Percentiles rank a stretch among this genome's conserved stretches.
These are phyloP conservation scores for Alectura lathami DNA, from an alignment of 2,113 vertebrate species.

Conservation along the genomic window DNA sequence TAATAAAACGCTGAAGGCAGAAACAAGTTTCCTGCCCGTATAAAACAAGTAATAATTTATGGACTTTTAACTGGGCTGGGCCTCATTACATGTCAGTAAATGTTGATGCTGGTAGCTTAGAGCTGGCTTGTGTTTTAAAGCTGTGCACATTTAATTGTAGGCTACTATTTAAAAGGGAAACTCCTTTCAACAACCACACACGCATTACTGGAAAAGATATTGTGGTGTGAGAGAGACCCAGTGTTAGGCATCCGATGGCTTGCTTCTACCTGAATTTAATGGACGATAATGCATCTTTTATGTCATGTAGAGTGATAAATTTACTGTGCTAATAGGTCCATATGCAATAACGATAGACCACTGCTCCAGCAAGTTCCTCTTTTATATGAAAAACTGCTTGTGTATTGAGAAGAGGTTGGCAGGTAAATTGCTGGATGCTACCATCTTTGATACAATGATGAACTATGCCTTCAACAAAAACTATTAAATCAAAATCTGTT, in stretches of 20 bases:
- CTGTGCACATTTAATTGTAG: conserved; percentile 49
- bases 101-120: conserved; percentile 29
- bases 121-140: conserved; percentile 26
- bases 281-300: conserved; percentile 78
- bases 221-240: conserved; percentile 70
- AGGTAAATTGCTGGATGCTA: conserved; percentile 55
- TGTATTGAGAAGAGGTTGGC: conserved; percentile 54
- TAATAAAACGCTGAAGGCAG: not conserved
- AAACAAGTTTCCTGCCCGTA: not conserved
- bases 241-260: conserved; percentile 63
- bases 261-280: conserved; percentile 74
- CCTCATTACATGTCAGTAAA: conserved; percentile 33
- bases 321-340: conserved; percentile 71
- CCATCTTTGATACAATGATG: conserved; percentile 20
- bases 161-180: conserved; percentile 46
- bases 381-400: conserved; percentile 63
- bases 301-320: conserved; percentile 76
- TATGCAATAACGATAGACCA: conserved; percentile 66
- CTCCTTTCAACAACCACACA: conserved; percentile 39
- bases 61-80: conserved; percentile 18
- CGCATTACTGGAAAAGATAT: conserved; percentile 72
- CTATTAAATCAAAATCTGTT: conserved; percentile 51
- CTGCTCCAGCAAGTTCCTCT: conserved; percentile 70
- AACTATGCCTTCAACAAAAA: conserved; percentile 15
- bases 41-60: conserved; percentile 44